phyloP scores from a whole-genome alignment of 2,888 invertebrate genomes.

The Lumbricus terrestris region DNA sequence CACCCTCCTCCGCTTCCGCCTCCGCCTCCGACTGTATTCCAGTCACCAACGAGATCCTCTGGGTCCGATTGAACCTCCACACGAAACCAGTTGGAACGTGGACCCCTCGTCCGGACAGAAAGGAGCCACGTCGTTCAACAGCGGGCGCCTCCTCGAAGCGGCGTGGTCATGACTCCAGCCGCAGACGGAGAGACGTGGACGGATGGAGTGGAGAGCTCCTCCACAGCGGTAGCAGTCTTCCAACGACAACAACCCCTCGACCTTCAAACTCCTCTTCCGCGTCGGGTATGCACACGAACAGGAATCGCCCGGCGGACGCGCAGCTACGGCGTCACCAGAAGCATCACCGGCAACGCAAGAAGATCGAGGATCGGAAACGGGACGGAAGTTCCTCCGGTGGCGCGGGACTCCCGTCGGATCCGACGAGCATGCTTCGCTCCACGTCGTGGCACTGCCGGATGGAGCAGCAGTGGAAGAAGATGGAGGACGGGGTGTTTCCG shows the following conservation, averaged over 20 bases:
- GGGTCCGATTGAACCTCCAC: neutral
- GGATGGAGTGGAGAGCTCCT: neutral
- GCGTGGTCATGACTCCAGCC: neutral
- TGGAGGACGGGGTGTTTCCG: slow-evolving; percentile 21
- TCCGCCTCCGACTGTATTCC: neutral
- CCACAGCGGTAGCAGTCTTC: slow-evolving; percentile 13
- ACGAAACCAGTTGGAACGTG: neutral
- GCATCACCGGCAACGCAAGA: neutral
- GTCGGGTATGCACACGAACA: neutral
- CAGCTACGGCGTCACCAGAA: neutral
- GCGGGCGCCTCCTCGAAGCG: neutral
- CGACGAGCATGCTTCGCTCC: neutral
- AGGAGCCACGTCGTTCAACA: neutral
- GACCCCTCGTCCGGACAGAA: neutral
- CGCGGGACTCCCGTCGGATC: neutral
- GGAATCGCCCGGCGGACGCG: neutral
- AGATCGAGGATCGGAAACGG: neutral
- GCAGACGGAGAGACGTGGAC: neutral
- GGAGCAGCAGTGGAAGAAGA: slow-evolving; percentile 22
- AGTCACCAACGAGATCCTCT: neutral
- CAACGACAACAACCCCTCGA: neutral
- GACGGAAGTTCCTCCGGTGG: neutral
- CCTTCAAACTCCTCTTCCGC: neutral
- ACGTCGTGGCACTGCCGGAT: slow-evolving; percentile 25
- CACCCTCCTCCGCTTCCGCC: too few relatives aligned